phyloP scores from a whole-genome alignment of 2,888 invertebrate species.

The Diaphora mendica region DNA sequence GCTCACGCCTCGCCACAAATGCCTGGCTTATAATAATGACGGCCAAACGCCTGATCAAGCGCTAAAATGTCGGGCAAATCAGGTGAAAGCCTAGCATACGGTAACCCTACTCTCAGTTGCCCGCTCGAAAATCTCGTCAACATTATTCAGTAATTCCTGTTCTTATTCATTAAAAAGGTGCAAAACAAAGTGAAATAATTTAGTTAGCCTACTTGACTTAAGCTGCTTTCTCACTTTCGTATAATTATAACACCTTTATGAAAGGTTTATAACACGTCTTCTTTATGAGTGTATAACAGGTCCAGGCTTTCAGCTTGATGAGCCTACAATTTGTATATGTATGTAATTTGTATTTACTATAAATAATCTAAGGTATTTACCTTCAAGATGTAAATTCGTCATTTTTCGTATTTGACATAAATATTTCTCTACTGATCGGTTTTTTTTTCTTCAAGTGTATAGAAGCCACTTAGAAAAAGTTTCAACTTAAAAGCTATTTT shows the following conservation, averaged over 20 bases:
- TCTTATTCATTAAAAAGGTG: constrained; percentile 43
- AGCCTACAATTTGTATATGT: background rate
- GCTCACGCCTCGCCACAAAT: no score
- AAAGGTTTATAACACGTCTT: background rate
- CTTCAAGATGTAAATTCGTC: no score
- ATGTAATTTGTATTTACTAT: no score
- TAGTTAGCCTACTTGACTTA: constrained; percentile 20
- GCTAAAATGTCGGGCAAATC: no score
- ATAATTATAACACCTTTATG: background rate
- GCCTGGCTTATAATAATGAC: no score
- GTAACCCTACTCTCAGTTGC: background rate
- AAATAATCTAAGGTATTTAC: no score
- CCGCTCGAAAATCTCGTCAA: constrained; percentile 32
- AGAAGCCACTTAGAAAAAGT: background rate
- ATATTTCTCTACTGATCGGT: background rate
- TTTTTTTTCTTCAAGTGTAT: background rate
- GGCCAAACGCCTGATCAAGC: no score
- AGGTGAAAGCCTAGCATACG: no score
- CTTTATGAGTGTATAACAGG: background rate
- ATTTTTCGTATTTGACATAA: background rate
- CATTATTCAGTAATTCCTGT: constrained; percentile 42
- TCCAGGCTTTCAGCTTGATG: background rate
- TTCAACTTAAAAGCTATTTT: no score
- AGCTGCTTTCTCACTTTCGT: background rate
- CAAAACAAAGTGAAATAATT: constrained; percentile 40